Percentiles rank a stretch among this genome's conserved stretches.
Evolutionary conservation across 1,140 invertebrate species (phyloP).

Genomic region (Bombus balteatus): DNA sequence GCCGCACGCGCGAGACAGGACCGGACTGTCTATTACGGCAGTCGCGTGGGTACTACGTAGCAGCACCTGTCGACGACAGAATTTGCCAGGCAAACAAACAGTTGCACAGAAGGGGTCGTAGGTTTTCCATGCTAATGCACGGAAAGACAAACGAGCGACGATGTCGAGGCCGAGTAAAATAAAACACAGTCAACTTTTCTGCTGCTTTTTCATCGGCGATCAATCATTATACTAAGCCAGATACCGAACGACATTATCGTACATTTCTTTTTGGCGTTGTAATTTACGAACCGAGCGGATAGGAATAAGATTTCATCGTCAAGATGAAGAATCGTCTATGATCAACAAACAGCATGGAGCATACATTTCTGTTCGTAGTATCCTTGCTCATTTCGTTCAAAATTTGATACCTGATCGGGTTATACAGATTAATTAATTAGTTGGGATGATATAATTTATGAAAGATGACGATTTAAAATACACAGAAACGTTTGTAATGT

Average conservation of each 20-base stretch:
- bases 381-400: too few relatives aligned
- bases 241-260: slow-evolving; percentile 8
- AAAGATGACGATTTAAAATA: too few relatives aligned
- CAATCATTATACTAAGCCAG: slow-evolving; percentile 9
- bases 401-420: too few relatives aligned
- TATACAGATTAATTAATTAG: too few relatives aligned
- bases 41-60: too few relatives aligned
- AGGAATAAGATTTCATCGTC: neutral
- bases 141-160: slow-evolving; percentile 35
- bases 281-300: neutral
- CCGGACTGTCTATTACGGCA: too few relatives aligned
- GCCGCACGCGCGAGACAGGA: too few relatives aligned
- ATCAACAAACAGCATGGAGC: neutral
- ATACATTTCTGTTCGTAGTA: neutral
- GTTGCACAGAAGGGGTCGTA: neutral
- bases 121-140: slow-evolving; percentile 9
- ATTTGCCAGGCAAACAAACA: neutral
- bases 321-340: neutral
- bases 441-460: too few relatives aligned
- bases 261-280: neutral
- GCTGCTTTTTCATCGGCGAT: slow-evolving; percentile 7
- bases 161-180: neutral
- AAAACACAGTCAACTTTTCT: neutral
- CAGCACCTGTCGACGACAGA: neutral
- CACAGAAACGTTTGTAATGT: too few relatives aligned